These are phyloP conservation scores for Tychaedon coryphoeus DNA, from an alignment of 2,113 vertebrate species.

Conservation along the genomic window DNA sequence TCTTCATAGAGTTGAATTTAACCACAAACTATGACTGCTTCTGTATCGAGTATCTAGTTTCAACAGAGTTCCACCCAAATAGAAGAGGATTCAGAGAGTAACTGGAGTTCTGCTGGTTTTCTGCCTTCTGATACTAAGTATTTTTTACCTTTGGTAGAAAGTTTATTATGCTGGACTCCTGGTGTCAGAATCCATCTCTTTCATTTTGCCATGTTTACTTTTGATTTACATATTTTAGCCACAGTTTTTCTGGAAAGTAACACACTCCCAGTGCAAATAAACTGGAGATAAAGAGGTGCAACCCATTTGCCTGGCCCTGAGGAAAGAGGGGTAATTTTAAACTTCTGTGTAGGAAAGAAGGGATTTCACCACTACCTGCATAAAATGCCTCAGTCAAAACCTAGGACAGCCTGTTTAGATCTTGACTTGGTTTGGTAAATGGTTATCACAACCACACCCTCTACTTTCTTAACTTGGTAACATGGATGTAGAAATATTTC, in stretches of 20 bases:
- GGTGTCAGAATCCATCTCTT: neutral
- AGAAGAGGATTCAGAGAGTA: neutral
- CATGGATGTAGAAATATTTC: slow-evolving; percentile 19
- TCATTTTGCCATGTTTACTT: neutral
- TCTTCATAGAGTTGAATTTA: neutral
- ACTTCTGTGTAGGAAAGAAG: slow-evolving; percentile 2
- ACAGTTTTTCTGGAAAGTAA: neutral
- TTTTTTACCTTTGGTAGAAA: neutral
- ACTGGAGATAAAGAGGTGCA: neutral
- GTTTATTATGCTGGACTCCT: neutral
- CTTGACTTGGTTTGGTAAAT: slow-evolving; percentile 27
- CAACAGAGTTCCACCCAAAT: neutral
- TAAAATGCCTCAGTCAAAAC: slow-evolving; percentile 16
- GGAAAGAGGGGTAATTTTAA: neutral
- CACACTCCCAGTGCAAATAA: slow-evolving; percentile 37
- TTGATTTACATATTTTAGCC: neutral
- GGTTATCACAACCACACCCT: slow-evolving; percentile 18
- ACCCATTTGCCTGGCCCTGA: neutral
- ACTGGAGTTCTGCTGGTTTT: neutral
- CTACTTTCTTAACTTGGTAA: slow-evolving; percentile 21
- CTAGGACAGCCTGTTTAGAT: slow-evolving; percentile 55
- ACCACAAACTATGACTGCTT: neutral
- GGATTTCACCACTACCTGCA: neutral
- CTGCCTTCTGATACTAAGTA: neutral
- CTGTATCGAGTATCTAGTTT: neutral